Percentiles rank a stretch among this genome's conserved stretches.
Evolutionary conservation across 2,113 vertebrate genomes (phyloP).

Genomic region (Probosciger aterrimus): DNA sequence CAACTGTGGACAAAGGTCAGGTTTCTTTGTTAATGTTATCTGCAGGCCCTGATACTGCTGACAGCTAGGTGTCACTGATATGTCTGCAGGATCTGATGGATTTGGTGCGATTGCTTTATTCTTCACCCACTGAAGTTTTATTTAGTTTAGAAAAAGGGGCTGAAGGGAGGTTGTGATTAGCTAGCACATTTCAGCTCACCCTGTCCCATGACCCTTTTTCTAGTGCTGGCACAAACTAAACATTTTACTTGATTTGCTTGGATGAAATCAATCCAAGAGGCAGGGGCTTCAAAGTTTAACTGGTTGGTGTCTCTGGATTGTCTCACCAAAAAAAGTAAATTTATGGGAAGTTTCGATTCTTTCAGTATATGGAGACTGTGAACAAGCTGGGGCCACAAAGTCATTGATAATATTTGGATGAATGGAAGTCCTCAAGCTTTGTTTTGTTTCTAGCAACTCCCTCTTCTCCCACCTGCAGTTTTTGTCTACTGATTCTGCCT

Average conservation of each 20-base stretch:
- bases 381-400: neutral
- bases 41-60: neutral
- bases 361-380: neutral
- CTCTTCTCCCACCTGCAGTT: neutral
- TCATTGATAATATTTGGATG: neutral
- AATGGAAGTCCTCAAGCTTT: neutral
- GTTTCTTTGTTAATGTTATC: constrained; percentile 42
- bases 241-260: neutral
- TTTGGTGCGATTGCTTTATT: constrained; percentile 54
- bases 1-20: constrained; percentile 42
- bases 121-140: constrained; percentile 25
- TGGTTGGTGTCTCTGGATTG: neutral
- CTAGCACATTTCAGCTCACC: constrained; percentile 4
- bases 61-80: constrained; percentile 36
- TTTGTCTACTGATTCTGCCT: neutral
- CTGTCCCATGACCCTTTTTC: constrained; percentile 11
- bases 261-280: neutral
- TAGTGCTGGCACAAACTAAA: neutral
- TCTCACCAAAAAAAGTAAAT: neutral
- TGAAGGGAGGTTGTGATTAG: constrained; percentile 45
- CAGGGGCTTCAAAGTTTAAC: neutral
- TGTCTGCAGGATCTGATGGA: constrained; percentile 19
- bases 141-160: constrained; percentile 41
- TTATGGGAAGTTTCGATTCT: neutral
- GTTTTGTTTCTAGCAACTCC: neutral